Evolutionary conservation across 2,797 vertebrate species (phyloP).

Genomic region (Acrocephalus scirpaceus): DNA sequence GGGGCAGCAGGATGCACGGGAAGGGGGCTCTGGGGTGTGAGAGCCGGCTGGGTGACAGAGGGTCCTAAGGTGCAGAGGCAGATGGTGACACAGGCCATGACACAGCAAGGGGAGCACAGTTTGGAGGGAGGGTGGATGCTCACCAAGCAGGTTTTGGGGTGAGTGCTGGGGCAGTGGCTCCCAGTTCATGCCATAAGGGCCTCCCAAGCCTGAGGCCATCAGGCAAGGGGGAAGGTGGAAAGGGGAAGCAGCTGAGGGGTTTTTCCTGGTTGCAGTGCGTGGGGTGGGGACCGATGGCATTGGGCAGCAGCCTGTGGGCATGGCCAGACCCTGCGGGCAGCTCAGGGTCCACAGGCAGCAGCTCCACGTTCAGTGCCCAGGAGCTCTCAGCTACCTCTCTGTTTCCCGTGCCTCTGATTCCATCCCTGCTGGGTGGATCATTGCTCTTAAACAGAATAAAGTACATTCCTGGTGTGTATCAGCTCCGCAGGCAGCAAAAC

Average conservation of each 20-base stretch:
- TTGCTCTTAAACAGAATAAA: neutral
- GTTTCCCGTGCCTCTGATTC: neutral
- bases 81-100: rapidly evolving
- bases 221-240: neutral
- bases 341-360: neutral
- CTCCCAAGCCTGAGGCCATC: neutral
- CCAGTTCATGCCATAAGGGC: rapidly evolving
- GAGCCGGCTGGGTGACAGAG: rapidly evolving
- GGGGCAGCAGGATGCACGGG: rapidly evolving
- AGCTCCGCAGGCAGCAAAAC: neutral
- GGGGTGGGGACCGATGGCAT: neutral
- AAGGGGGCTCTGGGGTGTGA: rapidly evolving
- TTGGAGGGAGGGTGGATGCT: neutral
- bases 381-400: neutral
- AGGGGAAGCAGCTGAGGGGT: neutral
- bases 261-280: neutral
- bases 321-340: neutral
- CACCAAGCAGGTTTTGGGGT: rapidly evolving
- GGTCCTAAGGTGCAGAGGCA: rapidly evolving
- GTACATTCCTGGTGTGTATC: neutral
- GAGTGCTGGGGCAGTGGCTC: neutral
- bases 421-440: neutral
- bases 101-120: neutral
- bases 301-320: neutral
- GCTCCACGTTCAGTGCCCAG: rapidly evolving